These are phyloP conservation scores for Aurelia aurita complex sp. Pacific DNA, from an alignment of 30 jellyfish, hydroid and myxozoan genomes.

Conservation along the genomic window DNA sequence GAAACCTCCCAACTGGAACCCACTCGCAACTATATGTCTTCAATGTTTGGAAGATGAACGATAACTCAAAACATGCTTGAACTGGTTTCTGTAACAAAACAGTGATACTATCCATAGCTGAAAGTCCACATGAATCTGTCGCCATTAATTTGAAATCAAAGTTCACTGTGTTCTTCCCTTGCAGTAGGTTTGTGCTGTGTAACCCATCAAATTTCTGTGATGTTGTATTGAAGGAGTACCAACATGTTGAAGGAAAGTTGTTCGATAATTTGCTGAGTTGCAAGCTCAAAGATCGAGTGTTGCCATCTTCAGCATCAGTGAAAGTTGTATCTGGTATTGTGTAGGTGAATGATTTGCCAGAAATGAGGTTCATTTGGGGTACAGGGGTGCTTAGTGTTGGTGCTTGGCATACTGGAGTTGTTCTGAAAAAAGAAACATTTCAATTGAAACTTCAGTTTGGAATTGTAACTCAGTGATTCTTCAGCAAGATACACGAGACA, in stretches of 20 bases:
- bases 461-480: not conserved
- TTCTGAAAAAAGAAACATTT: not conserved
- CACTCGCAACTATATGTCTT: slow-evolving; percentile 1
- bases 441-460: not conserved
- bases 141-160: slow-evolving; percentile 24
- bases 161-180: not conserved
- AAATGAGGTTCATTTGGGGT: slow-evolving; percentile 1
- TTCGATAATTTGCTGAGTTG: not conserved
- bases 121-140: slow-evolving; percentile 20
- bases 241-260: slow-evolving; percentile 38
- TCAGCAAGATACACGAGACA: too few species aligned
- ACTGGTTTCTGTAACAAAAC: slow-evolving; percentile 2
- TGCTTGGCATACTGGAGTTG: slow-evolving; percentile 38
- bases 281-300: slow-evolving; percentile 43
- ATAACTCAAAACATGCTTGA: slow-evolving; percentile 7
- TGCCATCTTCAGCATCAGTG: slow-evolving; percentile 64
- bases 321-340: slow-evolving; percentile 41
- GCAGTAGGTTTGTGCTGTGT: slow-evolving; percentile 13
- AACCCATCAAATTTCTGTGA: slow-evolving; percentile 25
- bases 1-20: slow-evolving; percentile 14
- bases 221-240: slow-evolving; percentile 28
- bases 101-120: slow-evolving; percentile 8
- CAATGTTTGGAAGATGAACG: slow-evolving; percentile 5
- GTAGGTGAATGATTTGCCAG: slow-evolving; percentile 36
- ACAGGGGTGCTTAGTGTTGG: slow-evolving; percentile 17